A percentile compares a stretch with the other conserved stretches of the same genome.
Evolutionary conservation across 2,797 vertebrate species (phyloP).

Genomic region (Sorex maritimensis): DNA sequence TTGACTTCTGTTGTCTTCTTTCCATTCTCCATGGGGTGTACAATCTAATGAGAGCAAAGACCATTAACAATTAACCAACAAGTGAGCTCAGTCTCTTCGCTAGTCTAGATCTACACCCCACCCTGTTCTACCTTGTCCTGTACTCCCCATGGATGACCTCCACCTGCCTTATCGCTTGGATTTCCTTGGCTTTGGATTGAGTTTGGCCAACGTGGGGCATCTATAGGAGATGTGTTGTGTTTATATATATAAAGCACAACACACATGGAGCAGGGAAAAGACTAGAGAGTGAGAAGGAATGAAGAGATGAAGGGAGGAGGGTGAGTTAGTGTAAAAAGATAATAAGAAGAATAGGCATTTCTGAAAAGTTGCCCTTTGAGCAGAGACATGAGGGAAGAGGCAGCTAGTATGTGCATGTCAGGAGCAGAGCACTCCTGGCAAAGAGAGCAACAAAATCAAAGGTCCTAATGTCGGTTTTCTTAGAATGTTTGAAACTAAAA

Average conservation of each 20-base stretch:
- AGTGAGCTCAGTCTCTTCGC: neutral
- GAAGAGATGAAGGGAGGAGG: neutral
- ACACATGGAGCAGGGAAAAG: neutral
- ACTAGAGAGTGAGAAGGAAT: neutral
- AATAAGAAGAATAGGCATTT: neutral
- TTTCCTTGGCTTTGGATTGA: slow-evolving; percentile 7
- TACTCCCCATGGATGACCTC: neutral
- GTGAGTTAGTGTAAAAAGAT: neutral
- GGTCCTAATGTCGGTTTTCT: neutral
- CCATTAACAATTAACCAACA: slow-evolving; percentile 32
- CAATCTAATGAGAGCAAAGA: slow-evolving; percentile 11
- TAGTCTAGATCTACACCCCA: neutral
- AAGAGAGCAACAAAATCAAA: slow-evolving; percentile 6
- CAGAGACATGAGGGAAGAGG: neutral
- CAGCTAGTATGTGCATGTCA: neutral
- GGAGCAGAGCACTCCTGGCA: neutral
- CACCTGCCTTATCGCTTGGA: neutral
- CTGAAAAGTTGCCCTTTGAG: slow-evolving; percentile 31
- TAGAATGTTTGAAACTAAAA: neutral
- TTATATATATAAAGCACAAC: neutral
- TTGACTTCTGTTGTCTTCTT: slow-evolving; percentile 22
- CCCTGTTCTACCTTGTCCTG: neutral
- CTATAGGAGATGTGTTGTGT: neutral
- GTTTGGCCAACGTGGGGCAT: neutral
- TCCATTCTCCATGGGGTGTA: neutral